Base-by-base conservation (phyloP, 2,888 invertebrate genomes). In the Exocentrus adspersus region DNA sequence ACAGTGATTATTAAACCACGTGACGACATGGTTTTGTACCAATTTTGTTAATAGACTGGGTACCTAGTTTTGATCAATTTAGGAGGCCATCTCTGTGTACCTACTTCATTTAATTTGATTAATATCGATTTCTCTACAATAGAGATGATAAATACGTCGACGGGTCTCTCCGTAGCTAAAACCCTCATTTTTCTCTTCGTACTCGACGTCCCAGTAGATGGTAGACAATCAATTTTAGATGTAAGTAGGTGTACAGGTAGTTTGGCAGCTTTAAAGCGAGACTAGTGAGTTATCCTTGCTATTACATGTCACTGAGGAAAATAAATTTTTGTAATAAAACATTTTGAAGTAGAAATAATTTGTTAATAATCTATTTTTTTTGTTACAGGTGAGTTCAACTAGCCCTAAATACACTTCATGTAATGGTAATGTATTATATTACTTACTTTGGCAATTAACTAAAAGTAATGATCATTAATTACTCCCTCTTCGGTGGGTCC, bases 41-140 rank as follows among this genome's bases (percentile, higher is more conserved):
- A n/a, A n/a, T n/a, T n/a, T n/a, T n/a, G n/a, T n/a, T n/a, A n/a
- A n/a, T n/a, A n/a, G n/a, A n/a, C n/a, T n/a, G n/a, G n/a, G n/a
- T n/a, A n/a, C n/a, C n/a, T n/a, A n/a, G n/a, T n/a, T n/a, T n/a
- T n/a, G n/a, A n/a, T n/a, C n/a, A n/a, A n/a, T n/a, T n/a, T n/a
- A n/a, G n/a, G n/a, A n/a, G n/a, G n/a, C n/a, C n/a, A 45, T 12
- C n/a, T 48, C 14, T 48, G 24, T 14, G n/a, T n/a, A n/a, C n/a
- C n/a, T n/a, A 19, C 48, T 24, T 48, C 24, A 48, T 48, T 48
- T 48, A 14, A 48, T 48, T 24, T 24, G 48, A 48, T 48, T 48
- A 48, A 48, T 48, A 48, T 48, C 48, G 48, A 48, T 48, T 24
- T 48, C 0, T 12, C 7, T 12, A 17, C 14, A 24, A 48, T 24